phyloP scores from a whole-genome alignment of 1,140 invertebrate genomes.

The Bombus affinis region DNA sequence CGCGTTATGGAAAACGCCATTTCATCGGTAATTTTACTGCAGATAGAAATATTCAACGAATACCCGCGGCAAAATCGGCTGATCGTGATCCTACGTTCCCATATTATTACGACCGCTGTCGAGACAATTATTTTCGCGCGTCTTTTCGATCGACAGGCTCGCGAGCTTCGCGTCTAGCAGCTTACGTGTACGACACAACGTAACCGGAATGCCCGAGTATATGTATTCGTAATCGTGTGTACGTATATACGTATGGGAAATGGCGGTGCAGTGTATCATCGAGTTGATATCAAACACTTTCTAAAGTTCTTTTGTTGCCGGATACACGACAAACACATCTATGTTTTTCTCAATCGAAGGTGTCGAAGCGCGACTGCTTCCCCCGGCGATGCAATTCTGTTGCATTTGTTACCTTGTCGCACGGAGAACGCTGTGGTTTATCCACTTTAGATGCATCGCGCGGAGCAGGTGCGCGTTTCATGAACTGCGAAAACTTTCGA shows the following conservation, averaged over 20 bases:
- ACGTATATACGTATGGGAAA: not conserved
- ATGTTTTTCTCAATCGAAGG: not conserved
- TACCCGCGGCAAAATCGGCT: not conserved
- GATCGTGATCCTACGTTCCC: not conserved
- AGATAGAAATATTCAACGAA: not conserved
- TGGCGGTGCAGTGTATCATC: not conserved
- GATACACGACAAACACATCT: not conserved
- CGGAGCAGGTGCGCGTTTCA: slow-evolving; percentile 35
- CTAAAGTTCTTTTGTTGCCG: slow-evolving; percentile 1
- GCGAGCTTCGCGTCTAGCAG: not conserved
- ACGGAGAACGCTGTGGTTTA: slow-evolving; percentile 15
- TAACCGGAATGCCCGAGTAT: too few species aligned
- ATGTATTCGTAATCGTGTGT: not conserved
- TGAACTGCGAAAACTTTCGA: slow-evolving; percentile 11
- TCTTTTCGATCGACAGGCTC: not conserved
- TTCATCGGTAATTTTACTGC: not conserved
- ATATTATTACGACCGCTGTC: slow-evolving; percentile 3
- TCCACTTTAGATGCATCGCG: slow-evolving; percentile 44
- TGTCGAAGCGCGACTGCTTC: not conserved
- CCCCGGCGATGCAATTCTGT: slow-evolving; percentile 44
- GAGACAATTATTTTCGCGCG: slow-evolving; percentile 21
- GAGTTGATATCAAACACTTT: not conserved
- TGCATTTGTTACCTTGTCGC: slow-evolving; percentile 50
- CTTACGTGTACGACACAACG: not conserved
- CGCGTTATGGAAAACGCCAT: slow-evolving; percentile 6